Percentiles rank a stretch among this genome's conserved stretches.
phyloP scores from a whole-genome alignment of 2,888 invertebrate species.

The Drosophila kanekoi region DNA sequence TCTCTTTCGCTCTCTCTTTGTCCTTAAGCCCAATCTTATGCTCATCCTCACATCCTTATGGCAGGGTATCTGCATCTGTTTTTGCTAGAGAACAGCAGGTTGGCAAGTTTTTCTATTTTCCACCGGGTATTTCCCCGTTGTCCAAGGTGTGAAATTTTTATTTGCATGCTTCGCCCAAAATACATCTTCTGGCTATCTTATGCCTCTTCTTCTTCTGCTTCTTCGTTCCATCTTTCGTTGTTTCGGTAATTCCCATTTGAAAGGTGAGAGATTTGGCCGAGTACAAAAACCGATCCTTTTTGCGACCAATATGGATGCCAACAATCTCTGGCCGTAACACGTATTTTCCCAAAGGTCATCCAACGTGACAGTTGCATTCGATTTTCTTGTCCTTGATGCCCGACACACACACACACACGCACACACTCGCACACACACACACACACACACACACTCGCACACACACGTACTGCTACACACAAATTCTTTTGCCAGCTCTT shows the following conservation, averaged over 20 bases:
- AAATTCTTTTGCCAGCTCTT: constrained; percentile 15
- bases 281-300: constrained; percentile 26
- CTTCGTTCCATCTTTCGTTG: background rate
- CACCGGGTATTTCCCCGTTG: constrained; percentile 65
- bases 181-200: background rate
- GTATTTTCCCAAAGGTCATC: constrained; percentile 78
- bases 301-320: constrained; percentile 44
- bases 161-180: constrained; percentile 68
- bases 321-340: constrained; percentile 48
- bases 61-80: constrained; percentile 24
- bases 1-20: background rate
- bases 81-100: constrained; percentile 37
- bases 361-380: constrained; percentile 57
- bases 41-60: constrained; percentile 11
- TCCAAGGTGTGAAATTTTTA: constrained; percentile 79
- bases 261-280: constrained; percentile 68
- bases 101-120: background rate
- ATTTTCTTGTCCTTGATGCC: constrained; percentile 49
- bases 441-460: background rate
- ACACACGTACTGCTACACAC: background rate
- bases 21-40: constrained; percentile 1
- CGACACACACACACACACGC: background rate
- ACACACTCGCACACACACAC: constrained; percentile 1
- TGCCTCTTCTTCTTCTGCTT: background rate
- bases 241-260: constrained; percentile 72